A percentile compares a stretch with the other conserved stretches of the same genome.
These are phyloP conservation scores for Hypothenemus hampei DNA, from an alignment of 1,140 invertebrate genomes.

Conservation along the genomic window DNA sequence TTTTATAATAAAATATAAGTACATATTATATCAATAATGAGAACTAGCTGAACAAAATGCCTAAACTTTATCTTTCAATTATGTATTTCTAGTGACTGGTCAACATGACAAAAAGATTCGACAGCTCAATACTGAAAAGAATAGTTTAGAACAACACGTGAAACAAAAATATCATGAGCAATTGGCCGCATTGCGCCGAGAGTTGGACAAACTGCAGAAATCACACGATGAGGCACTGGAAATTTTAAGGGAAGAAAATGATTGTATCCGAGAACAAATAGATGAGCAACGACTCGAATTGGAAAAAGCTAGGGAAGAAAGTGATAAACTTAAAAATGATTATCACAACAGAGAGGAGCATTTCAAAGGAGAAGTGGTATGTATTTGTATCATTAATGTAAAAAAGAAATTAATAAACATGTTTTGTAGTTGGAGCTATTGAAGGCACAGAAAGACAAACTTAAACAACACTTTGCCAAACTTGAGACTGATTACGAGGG, in stretches of 20 bases:
- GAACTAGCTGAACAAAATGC: too few relatives aligned
- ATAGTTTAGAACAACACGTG: constrained; percentile 31
- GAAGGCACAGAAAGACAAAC: constrained; percentile 23
- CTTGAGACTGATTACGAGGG: constrained; percentile 25
- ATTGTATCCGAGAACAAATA: constrained; percentile 42
- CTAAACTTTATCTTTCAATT: not conserved
- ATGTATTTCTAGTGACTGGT: constrained; percentile 41
- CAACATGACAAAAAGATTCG: constrained; percentile 35
- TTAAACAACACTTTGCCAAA: constrained; percentile 26
- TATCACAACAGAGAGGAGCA: constrained; percentile 43
- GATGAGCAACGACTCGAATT: constrained; percentile 42
- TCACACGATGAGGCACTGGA: constrained; percentile 40
- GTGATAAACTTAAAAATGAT: constrained; percentile 44
- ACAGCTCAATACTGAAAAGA: constrained; percentile 29
- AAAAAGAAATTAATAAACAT: not conserved
- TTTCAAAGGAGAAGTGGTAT: constrained; percentile 27
- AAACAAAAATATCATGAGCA: constrained; percentile 37
- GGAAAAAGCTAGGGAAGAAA: constrained; percentile 37
- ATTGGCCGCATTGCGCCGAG: constrained; percentile 33
- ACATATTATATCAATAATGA: too few relatives aligned
- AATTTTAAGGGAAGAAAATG: constrained; percentile 43
- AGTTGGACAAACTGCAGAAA: constrained; percentile 40
- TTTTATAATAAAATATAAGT: too few relatives aligned
- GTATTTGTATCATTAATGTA: not conserved
- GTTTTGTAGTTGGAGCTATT: constrained; percentile 10